Evolutionary conservation across 2,888 invertebrate species (phyloP).

Genomic region (Gasteruption jaculator): DNA sequence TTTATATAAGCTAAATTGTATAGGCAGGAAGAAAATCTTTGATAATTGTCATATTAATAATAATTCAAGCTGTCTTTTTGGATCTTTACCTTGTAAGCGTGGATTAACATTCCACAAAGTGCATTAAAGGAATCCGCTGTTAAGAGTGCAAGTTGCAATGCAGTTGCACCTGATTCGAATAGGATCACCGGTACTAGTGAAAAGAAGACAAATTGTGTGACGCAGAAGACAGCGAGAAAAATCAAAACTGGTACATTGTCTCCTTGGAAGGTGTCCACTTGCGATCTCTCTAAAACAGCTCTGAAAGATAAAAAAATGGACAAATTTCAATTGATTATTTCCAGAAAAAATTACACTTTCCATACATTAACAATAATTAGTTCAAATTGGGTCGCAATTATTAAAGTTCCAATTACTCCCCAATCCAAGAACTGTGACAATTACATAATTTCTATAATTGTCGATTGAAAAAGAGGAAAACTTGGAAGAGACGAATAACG

Average conservation of each 20-base stretch:
- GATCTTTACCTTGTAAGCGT: constrained; percentile 69
- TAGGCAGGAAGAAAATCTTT: no score
- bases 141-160: constrained; percentile 75
- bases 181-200: constrained; percentile 72
- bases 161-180: constrained; percentile 74
- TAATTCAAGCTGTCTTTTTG: no score
- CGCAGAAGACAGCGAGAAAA: constrained; percentile 61
- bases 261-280: constrained; percentile 65
- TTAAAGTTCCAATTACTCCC: no score
- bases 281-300: constrained; percentile 64
- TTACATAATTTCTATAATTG: not conserved
- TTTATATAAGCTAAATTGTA: no score
- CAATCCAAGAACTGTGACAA: no score
- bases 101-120: constrained; percentile 73
- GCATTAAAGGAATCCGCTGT: constrained; percentile 84
- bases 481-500: constrained; percentile 6
- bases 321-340: not conserved
- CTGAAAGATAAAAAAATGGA: constrained; percentile 41
- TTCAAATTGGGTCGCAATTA: no score
- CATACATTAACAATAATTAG: constrained; percentile 1
- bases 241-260: constrained; percentile 59
- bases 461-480: constrained; percentile 3
- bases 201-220: constrained; percentile 73
- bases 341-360: constrained; percentile 8
- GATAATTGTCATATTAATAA: no score